A percentile compares a stretch with the other conserved stretches of the same genome.
These are phyloP conservation scores for Bolinopsis microptera DNA, from an alignment of 37 sponge, comb jelly and placozoan species.

Conservation along the genomic window DNA sequence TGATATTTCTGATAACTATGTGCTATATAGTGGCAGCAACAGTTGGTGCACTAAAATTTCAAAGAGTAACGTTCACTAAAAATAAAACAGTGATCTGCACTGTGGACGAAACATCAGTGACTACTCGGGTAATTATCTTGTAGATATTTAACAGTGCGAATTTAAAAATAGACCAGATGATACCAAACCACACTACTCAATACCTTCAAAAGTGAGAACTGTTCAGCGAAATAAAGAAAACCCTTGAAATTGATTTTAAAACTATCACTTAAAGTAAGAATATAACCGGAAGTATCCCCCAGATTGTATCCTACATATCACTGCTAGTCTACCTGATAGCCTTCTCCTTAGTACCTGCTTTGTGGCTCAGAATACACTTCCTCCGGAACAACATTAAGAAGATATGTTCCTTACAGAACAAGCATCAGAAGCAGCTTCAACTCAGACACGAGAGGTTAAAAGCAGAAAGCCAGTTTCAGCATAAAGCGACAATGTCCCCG, in stretches of 20 bases:
- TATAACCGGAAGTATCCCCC: too few relatives aligned
- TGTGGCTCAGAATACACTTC: constrained; percentile 33
- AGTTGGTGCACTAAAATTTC: background rate
- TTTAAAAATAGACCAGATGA: too few relatives aligned
- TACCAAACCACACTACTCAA: too few relatives aligned
- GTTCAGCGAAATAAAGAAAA: too few relatives aligned
- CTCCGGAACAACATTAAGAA: constrained; percentile 5
- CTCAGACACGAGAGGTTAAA: background rate
- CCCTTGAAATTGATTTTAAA: too few relatives aligned
- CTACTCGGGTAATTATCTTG: background rate
- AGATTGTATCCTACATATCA: constrained; percentile 21
- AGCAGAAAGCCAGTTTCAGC: background rate
- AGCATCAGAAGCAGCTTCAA: background rate
- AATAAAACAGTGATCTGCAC: background rate
- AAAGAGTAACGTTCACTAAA: background rate
- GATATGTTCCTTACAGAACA: background rate
- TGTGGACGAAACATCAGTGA: background rate
- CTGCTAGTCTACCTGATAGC: constrained; percentile 2
- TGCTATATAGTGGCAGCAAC: background rate
- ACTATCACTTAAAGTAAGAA: too few relatives aligned
- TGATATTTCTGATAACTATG: background rate
- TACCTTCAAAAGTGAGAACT: too few relatives aligned
- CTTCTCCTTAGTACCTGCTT: background rate
- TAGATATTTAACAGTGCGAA: too few relatives aligned
- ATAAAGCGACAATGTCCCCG: too few relatives aligned